phyloP scores from a whole-genome alignment of 1,140 invertebrate genomes.

The Zaprionus nigranus region DNA sequence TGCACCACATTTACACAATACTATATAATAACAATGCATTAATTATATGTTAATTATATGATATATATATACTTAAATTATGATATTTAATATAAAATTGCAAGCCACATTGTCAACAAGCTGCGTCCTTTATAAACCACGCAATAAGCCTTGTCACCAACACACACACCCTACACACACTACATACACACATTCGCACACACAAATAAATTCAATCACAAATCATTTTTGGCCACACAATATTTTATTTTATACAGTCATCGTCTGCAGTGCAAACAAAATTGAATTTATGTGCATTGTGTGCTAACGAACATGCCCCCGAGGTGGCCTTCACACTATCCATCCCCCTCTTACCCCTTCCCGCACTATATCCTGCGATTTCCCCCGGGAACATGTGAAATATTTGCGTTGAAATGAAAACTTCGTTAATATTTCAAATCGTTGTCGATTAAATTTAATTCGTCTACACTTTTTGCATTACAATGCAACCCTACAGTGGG shows the following conservation, averaged over 20 bases:
- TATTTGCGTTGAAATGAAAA: slow-evolving; percentile 34
- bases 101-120: not conserved
- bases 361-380: not conserved
- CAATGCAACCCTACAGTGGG: slow-evolving; percentile 16
- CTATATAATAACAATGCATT: not conserved
- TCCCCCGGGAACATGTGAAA: not conserved
- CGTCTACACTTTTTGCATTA: slow-evolving; percentile 46
- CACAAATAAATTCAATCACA: slow-evolving; percentile 43
- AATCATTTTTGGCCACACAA: slow-evolving; percentile 32
- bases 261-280: slow-evolving; percentile 42
- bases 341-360: not conserved
- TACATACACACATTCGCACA: too few species aligned
- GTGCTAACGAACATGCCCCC: slow-evolving; percentile 24
- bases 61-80: not conserved
- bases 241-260: slow-evolving; percentile 20
- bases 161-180: not conserved
- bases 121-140: slow-evolving; percentile 7
- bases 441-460: slow-evolving; percentile 68
- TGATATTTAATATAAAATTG: not conserved
- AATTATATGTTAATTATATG: slow-evolving; percentile 5
- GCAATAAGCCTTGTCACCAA: slow-evolving; percentile 12
- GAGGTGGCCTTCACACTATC: not conserved
- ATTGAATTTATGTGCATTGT: slow-evolving; percentile 63
- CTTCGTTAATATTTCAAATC: slow-evolving; percentile 69
- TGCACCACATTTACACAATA: not conserved